Evolutionary conservation across 2,113 vertebrate species (phyloP), one percentile per base, ranked within the genome.

Genomic region (Myocastor coypus): DNA sequence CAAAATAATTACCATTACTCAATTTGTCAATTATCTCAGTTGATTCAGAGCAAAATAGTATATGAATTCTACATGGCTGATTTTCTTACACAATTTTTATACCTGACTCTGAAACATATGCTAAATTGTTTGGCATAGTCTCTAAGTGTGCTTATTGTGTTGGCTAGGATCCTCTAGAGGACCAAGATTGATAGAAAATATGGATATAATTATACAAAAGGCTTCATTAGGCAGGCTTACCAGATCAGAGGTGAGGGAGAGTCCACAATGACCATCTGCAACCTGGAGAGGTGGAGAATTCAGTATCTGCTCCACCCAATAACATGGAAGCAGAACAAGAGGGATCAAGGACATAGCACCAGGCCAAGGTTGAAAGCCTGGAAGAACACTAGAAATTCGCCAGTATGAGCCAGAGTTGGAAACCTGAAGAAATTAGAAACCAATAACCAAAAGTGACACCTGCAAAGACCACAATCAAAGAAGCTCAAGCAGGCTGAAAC

Each of bases 11-110:
- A 85, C 66, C 37, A 24, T 75, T 61, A 57, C 7, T 78, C 17
- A 75, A 32, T 66, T 83, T 85, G 50, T 82, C 42, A 73, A 7
- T 61, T 40, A 12, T 85, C 37, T 91, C 30, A 7, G 19, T 71
- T 92, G 91, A 93, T 88, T 91, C 19, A 30, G 81, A 82, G 5
- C 50, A 87, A 92, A 84, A 37, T 37, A 87, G 40, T 64, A 69
- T 42, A 57, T n/a, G n/a, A 34, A 80, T 87, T 86, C 73, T 93
- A 8, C 6, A 12, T 24, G 52, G 8, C 77, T 61, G 17, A 61
- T 40, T 92, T 87, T 7, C 59, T 57, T 96, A n/a, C 19, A 14
- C 84, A 46, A 42, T 40, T 90, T 97, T 91, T 57, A 34, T 11
- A 75, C 69, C n/a, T 63, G 55, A 80, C 26, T 75, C n/a, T 55